Evolutionary conservation across 2,113 vertebrate genomes (phyloP), one percentile per base, ranked within the genome.

Genomic region (Apistogramma diplotaenia): DNA sequence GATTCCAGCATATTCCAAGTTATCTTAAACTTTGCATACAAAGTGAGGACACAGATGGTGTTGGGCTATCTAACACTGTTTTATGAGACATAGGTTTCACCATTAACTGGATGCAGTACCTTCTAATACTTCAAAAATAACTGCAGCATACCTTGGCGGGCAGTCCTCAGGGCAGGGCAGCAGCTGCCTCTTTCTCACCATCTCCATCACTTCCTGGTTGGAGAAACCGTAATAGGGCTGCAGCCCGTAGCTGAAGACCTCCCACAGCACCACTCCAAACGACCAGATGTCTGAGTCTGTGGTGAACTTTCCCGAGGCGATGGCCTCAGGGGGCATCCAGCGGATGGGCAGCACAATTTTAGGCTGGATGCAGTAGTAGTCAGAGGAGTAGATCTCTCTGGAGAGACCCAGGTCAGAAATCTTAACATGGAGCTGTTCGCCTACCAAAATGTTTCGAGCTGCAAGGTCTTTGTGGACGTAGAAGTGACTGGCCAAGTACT

Each of bases 201-300:
- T 99, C 92, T 99, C 98, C 31, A 99, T 97, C 84, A 99, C 98
- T 89, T 99, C 98, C 92, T 99, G 98, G 88, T 99, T 99, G 80
- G 97, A 98, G 91, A 99, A 99, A 4, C 98, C 98, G 0, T 99
- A 99, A 54, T 97, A 99, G 0, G 98, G 98, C 91, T 99, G 98
- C 23, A 99, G 96, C 49, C 98, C 98, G 13, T 99, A 99, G 93
- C 98, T 99, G 94, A 99, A 99, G 56, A 99, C 96, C 88, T 99
- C 98, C 98, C 98, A 99, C 23, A 99, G 81, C 56, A 99, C 96
- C 2, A 99, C 98, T 3, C 98, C 98, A 11, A 97, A 99, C 0
- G 98, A 98, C 98, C 98, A 99, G 77, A 99, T 96, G 91, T 99
- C 98, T 0, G 98, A 98, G 92, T 99, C 98, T 0, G 97, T 96